Evolutionary conservation across 2,797 vertebrate genomes (phyloP).

Genomic region (Darevskia mixta): DNA sequence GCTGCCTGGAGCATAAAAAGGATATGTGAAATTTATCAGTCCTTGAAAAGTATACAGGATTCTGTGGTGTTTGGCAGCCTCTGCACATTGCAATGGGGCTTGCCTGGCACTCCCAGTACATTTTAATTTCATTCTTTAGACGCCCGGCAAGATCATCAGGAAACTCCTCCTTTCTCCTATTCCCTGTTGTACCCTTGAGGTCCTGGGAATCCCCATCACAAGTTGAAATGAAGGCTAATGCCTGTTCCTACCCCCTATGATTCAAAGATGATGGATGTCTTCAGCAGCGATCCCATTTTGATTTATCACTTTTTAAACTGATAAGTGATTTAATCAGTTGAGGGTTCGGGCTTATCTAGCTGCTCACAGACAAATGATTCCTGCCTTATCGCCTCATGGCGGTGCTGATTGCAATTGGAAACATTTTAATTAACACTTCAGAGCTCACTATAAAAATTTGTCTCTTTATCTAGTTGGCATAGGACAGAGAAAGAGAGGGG

Average conservation of each 20-base stretch:
- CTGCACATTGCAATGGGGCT: not conserved
- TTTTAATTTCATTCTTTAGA: conserved; percentile 18
- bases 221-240: not conserved
- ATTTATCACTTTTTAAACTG: conserved; percentile 5
- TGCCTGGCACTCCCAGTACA: conserved; percentile 4
- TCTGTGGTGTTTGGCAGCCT: conserved; percentile 5
- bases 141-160: not conserved
- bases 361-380: conserved; percentile 2
- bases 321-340: not conserved
- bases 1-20: not conserved
- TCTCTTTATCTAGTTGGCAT: not conserved
- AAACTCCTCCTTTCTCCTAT: conserved; percentile 5
- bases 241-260: not conserved
- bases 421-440: conserved; percentile 30
- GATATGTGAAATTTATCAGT: not conserved
- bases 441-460: not conserved
- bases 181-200: not conserved
- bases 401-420: not conserved
- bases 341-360: not conserved
- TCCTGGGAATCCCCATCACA: conserved; percentile 31
- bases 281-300: conserved; percentile 1
- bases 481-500: too few species aligned
- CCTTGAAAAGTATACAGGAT: not conserved
- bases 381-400: not conserved
- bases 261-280: conserved; percentile 4